These are phyloP conservation scores for Nematostella vectensis DNA, from an alignment of 92 coral and sea anemone genomes.

Conservation along the genomic window DNA sequence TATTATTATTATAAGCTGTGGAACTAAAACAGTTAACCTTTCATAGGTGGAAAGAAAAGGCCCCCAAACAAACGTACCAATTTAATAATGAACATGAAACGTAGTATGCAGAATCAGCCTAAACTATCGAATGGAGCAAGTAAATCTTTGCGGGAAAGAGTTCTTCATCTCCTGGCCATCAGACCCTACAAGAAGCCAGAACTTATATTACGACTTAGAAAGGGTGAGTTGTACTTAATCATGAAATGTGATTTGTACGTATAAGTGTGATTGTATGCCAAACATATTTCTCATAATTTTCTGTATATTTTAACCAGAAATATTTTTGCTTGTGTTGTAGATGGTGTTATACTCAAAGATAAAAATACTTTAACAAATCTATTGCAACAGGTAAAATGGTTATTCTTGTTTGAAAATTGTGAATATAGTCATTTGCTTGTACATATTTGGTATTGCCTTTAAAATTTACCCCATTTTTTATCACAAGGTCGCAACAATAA, in stretches of 20 bases:
- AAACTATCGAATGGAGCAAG: slow-evolving; percentile 67
- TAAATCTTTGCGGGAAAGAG: slow-evolving; percentile 86
- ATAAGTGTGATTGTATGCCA: too few relatives aligned
- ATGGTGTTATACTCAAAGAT: slow-evolving; percentile 80
- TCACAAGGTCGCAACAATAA: slow-evolving; percentile 79
- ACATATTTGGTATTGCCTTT: not conserved
- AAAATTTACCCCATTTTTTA: not conserved
- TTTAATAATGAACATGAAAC: slow-evolving; percentile 35
- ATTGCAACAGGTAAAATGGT: slow-evolving; percentile 68
- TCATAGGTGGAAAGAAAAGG: slow-evolving; percentile 51
- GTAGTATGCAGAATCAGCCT: slow-evolving; percentile 42
- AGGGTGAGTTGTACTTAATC: slow-evolving; percentile 37
- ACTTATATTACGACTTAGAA: slow-evolving; percentile 60
- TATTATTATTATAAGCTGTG: too few relatives aligned
- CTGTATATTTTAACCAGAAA: too few relatives aligned
- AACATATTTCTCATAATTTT: too few relatives aligned
- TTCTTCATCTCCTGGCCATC: slow-evolving; percentile 83
- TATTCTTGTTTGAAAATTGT: not conserved
- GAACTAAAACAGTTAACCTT: too few relatives aligned
- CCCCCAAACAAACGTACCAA: slow-evolving; percentile 26
- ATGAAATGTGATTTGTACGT: too few relatives aligned
- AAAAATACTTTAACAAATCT: slow-evolving; percentile 73
- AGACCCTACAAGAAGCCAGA: slow-evolving; percentile 87
- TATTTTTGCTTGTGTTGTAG: slow-evolving; percentile 32
- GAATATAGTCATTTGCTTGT: not conserved